Evolutionary conservation across 2,888 invertebrate genomes (phyloP).

Genomic region (Epiblema foenella): DNA sequence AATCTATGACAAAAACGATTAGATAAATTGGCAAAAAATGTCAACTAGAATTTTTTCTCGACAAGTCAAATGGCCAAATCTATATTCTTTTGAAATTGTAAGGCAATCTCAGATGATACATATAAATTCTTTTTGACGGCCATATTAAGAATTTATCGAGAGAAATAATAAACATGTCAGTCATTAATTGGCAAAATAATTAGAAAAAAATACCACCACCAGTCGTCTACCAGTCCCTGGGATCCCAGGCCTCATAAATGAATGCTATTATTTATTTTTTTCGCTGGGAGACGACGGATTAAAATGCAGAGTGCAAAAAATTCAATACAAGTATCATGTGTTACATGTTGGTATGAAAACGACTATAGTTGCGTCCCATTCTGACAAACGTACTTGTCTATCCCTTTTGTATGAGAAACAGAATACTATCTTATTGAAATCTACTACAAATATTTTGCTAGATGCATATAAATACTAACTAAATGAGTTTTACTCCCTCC

Average conservation of each 20-base stretch:
- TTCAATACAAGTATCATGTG: neutral
- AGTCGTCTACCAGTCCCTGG: too few species aligned
- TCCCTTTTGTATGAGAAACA: neutral
- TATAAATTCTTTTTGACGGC: neutral
- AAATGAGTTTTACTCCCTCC: constrained; percentile 9
- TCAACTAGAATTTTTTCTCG: neutral
- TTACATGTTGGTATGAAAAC: neutral
- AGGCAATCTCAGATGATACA: too few species aligned
- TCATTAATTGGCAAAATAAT: neutral
- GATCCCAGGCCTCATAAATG: too few species aligned
- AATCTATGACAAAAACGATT: constrained; percentile 13
- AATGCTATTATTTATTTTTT: too few species aligned
- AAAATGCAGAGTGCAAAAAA: neutral
- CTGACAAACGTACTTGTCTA: neutral
- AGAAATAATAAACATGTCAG: constrained; percentile 13
- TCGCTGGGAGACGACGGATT: too few species aligned
- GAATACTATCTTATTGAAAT: too few species aligned
- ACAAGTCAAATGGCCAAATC: neutral
- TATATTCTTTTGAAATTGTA: neutral
- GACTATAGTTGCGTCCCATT: neutral
- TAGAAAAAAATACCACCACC: neutral
- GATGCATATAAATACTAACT: neutral
- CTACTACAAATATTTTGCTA: neutral
- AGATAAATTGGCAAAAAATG: constrained; percentile 3
- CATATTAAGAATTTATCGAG: neutral